phyloP scores from a whole-genome alignment of 1,140 invertebrate genomes.

The Littorina saxatilis region DNA sequence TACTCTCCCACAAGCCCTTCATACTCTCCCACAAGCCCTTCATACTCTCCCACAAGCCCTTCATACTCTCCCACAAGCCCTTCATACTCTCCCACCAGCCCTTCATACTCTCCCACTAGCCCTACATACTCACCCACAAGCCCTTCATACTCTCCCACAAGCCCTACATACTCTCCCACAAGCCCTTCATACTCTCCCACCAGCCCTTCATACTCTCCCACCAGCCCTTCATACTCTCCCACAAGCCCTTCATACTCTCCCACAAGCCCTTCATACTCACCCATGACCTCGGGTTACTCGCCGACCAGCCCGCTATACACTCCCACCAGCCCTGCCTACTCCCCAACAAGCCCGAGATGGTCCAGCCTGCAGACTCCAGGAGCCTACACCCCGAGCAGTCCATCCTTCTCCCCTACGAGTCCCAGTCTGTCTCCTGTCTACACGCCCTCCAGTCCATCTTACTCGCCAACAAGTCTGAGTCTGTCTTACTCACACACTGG shows the following conservation, averaged over 20 bases:
- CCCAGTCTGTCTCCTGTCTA: slow-evolving; percentile 67
- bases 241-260: slow-evolving; percentile 84
- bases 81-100: slow-evolving; percentile 75
- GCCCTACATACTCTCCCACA: slow-evolving; percentile 83
- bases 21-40: slow-evolving; percentile 80
- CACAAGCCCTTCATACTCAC: slow-evolving; percentile 86
- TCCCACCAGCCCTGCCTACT: slow-evolving; percentile 77
- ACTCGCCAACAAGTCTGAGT: slow-evolving; percentile 81
- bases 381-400: slow-evolving; percentile 79
- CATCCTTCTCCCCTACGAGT: slow-evolving; percentile 87
- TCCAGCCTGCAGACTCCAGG: slow-evolving; percentile 75
- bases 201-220: slow-evolving; percentile 79
- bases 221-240: slow-evolving; percentile 84
- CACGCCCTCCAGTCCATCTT: slow-evolving; percentile 84
- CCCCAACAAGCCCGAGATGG: slow-evolving; percentile 82
- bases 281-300: slow-evolving; percentile 84
- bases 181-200: slow-evolving; percentile 80
- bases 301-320: slow-evolving; percentile 76
- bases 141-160: slow-evolving; percentile 83
- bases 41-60: slow-evolving; percentile 67
- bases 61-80: slow-evolving; percentile 78
- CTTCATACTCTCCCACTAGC: slow-evolving; percentile 83
- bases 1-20: slow-evolving; percentile 76
- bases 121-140: slow-evolving; percentile 79
- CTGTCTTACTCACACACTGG: slow-evolving; percentile 86